Base-by-base conservation (phyloP, 2,797 vertebrate species). In the Pseudochirops corinnae region DNA sequence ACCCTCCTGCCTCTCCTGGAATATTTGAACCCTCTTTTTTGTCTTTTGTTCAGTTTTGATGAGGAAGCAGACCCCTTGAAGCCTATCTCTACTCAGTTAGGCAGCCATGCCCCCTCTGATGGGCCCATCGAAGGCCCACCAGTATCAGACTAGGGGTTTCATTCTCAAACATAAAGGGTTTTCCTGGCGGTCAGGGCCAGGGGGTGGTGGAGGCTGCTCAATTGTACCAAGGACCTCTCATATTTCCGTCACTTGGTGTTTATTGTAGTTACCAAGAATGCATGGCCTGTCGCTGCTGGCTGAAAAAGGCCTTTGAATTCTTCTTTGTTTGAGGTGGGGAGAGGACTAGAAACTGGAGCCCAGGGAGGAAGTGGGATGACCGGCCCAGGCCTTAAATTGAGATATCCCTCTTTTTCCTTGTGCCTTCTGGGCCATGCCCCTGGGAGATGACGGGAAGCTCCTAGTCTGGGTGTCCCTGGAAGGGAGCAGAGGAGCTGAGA, bases 1-100 rank as follows among this genome's bases (percentile, higher is more conserved):
- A n/a, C 74, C 21, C 7, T 11, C n/a, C 39, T 4, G 39, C 21
- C 9, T 0, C 5, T 3, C 9, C 21, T 1, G 0, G 33, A 33
- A 39, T 39, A 46, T 11, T 26, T 0, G 21, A 82, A 26, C 18
- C 39, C 39, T 9, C 67, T 46, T 46, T 74, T 10, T 82, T n/a
- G 16, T 18, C 7, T 46, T 82, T 82, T 26, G 9, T 3, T 26
- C 7, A 26, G 39, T 82, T 46, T 46, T 0, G 18, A 21, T 82
- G n/a, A 21, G n/a, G 67, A 46, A 33, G n/a, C n/a, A 21, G 18
- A 21, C 18, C n/a, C 67, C 18, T 21, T 4, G 33, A 0, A 24
- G 18, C 67, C 33, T 21, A 21, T 9, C n/a, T 39, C 62, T 29
- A 62, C 60, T 31, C 11, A 7, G 0, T 0, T 5, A 62, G 31